phyloP scores from a whole-genome alignment of 1,140 invertebrate species.

The Cydia strobilella region DNA sequence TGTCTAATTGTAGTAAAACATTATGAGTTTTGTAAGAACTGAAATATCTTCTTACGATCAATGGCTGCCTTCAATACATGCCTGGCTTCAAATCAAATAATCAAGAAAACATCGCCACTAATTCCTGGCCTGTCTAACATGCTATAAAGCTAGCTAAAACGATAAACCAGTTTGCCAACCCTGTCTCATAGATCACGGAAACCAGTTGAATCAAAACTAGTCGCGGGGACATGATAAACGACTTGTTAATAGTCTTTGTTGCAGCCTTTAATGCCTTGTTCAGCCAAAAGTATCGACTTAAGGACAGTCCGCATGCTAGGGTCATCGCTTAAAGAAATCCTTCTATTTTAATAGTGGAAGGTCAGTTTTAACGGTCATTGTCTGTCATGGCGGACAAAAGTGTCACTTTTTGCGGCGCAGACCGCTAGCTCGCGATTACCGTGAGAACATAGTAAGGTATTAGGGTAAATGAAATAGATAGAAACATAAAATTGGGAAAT shows the following conservation, averaged over 20 bases:
- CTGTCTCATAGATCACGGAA: slow-evolving; percentile 48
- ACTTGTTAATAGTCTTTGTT: slow-evolving; percentile 65
- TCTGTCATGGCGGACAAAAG: slow-evolving; percentile 22
- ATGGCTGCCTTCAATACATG: too few species aligned
- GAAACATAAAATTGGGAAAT: background rate
- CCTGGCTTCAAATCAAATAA: background rate
- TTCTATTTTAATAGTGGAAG: slow-evolving; percentile 5
- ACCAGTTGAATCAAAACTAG: slow-evolving; percentile 56
- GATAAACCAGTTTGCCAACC: slow-evolving; percentile 43
- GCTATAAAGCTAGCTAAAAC: slow-evolving; percentile 12
- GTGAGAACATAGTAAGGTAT: slow-evolving; percentile 18
- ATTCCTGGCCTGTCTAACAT: background rate
- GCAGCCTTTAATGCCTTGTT: slow-evolving; percentile 49
- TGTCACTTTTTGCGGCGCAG: slow-evolving; percentile 16
- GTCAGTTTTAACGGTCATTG: slow-evolving; percentile 27
- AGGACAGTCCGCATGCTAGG: slow-evolving; percentile 46
- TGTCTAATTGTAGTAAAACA: too few species aligned
- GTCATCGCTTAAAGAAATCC: slow-evolving; percentile 15
- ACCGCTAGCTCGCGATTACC: slow-evolving; percentile 26
- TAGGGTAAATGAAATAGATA: background rate
- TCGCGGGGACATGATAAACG: slow-evolving; percentile 50
- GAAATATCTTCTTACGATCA: too few species aligned
- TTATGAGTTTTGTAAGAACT: too few species aligned
- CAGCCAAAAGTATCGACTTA: slow-evolving; percentile 52
- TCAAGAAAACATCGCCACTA: background rate